Base-by-base conservation (phyloP, 2,113 vertebrate genomes). In the Dipodomys ordii region DNA sequence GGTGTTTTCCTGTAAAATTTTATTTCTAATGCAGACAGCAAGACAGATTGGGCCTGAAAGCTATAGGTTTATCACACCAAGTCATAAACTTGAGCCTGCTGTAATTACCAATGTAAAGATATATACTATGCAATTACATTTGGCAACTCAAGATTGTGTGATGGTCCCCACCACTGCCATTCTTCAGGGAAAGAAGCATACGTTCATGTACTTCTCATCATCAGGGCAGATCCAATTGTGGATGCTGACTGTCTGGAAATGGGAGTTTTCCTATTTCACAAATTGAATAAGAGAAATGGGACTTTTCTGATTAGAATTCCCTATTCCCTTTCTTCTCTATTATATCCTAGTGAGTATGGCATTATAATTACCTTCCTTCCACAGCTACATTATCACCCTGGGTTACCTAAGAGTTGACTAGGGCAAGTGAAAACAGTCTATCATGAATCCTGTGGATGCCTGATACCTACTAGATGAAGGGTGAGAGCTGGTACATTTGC, bases 331-430 rank as follows among this genome's bases (percentile, higher is more conserved):
- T 77, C n/a, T 1, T 72, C 5, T 18, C 53, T 19, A 27, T 46
- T 23, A 16, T 0, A 30, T 0, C 0, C 19, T 18, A 27, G 28
- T 20, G 46, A 0, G 16, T 44, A 77, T 0, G 7, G 9, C 23
- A 83, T 12, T 19, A 69, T 19, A 76, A 16, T 78, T 18, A 20
- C 53, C 30, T 8, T 49, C 44, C 32, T 67, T 13, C 9, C 27
- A 2, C 8, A 20, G 68, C 30, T 57, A n/a, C 10, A 71, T 6
- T 32, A 4, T 15, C 19, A 85, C 27, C 20, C 8, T 12, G 28
- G 1, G 27, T 25, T 1, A 2, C 77, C 65, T 12, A 19, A 8
- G 13, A 44, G 20, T 62, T 1, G 28, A 7, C 3, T 2, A 0
- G 28, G 11, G 1, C 35, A 20, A 67, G 30, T 9, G 71, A 16